Base-by-base conservation (phyloP, 1,140 invertebrate genomes). In the Steinernema khuongi region DNA sequence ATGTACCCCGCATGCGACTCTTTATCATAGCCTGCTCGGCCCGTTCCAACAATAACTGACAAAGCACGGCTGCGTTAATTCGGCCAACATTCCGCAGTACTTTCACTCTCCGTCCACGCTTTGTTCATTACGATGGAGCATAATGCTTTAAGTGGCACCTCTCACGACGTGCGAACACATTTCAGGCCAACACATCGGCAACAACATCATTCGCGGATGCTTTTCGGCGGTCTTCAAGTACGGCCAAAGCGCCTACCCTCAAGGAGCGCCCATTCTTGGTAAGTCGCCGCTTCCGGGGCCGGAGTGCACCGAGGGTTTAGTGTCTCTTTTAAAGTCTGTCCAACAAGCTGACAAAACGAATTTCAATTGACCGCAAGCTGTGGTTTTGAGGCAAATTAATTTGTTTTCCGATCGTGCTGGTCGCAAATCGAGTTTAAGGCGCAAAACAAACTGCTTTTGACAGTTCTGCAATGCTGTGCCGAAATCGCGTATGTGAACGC, bases 211-310 rank as follows among this genome's bases (percentile, higher is more conserved):
- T 68, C 76, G 80, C 14, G 80, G 80, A 22, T 81, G 80, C 68
- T 82, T 81, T 72, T 81, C 80, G 31, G 74, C 76, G 7, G 80
- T 81, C 30, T 81, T 81, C 73, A 79, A 80, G 67, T 77, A 82
- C 44, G 80, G 80, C 44, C 30, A 80, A 82, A 71, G 74, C 70
- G 19, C 79, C 77, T n/a, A 60, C 69, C 26, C 60, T 50, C 50
- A 60, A 60, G 50, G 50, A 60, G 50, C 50, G 50, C 22, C 50
- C 26, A 60, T 60, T 60, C 50, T 60, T 60, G 50, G 50, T 60
- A 4, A 60, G 50, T 60, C 50, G n/a, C n/a, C n/a, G n/a, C n/a
- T n/a, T n/a, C n/a, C n/a, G n/a, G n/a, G n/a, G n/a, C n/a, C n/a
- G n/a, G n/a, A n/a, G n/a, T n/a, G n/a, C n/a, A n/a, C n/a, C n/a